Conservation (phyloP, 2,797 vertebrate genomes). For the Girardinus metallicus region DNA sequence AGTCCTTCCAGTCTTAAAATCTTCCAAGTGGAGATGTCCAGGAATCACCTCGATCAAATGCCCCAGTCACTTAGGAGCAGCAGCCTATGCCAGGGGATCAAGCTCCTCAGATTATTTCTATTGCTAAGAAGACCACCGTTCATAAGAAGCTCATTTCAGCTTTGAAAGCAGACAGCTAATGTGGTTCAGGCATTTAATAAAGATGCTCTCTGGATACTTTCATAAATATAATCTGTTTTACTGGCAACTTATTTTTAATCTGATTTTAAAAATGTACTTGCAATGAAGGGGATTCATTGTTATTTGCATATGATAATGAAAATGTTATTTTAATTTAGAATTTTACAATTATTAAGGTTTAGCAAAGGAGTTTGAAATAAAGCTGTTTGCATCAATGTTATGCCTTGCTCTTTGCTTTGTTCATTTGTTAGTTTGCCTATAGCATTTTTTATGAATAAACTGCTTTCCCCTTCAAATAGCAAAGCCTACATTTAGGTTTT, state of each 20-base stretch:
- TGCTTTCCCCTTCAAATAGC: neutral
- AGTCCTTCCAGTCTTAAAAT: neutral
- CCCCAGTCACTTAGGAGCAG: neutral
- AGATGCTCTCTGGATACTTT: neutral
- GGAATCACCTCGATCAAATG: neutral
- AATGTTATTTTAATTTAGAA: neutral
- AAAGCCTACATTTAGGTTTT: neutral
- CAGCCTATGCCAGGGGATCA: neutral
- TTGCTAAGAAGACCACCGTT: neutral
- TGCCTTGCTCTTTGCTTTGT: conserved; percentile 1
- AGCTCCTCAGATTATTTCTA: neutral
- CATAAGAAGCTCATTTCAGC: neutral
- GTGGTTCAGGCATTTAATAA: neutral
- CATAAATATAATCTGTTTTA: neutral
- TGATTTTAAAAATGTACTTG: neutral
- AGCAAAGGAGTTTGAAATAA: neutral
- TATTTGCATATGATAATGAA: neutral
- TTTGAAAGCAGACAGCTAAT: neutral
- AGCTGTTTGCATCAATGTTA: neutral
- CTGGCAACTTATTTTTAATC: neutral
- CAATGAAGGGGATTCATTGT: neutral
- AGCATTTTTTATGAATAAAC: neutral
- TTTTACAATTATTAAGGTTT: neutral
- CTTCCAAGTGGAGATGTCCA: neutral
- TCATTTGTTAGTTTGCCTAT: neutral